phyloP scores from a whole-genome alignment of 2,797 vertebrate genomes.

The Taeniopygia guttata region DNA sequence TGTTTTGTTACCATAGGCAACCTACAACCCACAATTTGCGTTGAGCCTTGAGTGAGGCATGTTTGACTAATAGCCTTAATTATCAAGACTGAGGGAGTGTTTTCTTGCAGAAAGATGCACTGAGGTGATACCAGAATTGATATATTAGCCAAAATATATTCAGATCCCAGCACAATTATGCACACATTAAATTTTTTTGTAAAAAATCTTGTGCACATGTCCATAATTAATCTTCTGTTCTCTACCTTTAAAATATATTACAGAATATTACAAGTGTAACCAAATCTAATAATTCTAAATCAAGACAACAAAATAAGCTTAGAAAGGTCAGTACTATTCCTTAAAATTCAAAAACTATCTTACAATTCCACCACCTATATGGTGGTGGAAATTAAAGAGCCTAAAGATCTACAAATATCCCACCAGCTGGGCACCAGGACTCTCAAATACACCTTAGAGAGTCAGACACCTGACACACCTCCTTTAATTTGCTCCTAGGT shows the following conservation, averaged over 20 bases:
- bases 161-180: not conserved
- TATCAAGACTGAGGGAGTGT: not conserved
- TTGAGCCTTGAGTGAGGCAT: not conserved
- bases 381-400: not conserved
- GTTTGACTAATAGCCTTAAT: not conserved
- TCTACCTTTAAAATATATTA: not conserved
- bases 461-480: not conserved
- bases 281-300: not conserved
- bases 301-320: not conserved
- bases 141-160: not conserved
- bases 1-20: not conserved
- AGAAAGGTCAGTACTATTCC: not conserved
- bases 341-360: not conserved
- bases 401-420: not conserved
- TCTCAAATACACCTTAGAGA: not conserved
- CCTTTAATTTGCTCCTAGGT: not conserved
- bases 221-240: not conserved
- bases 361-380: not conserved
- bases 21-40: not conserved
- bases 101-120: not conserved
- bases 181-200: not conserved
- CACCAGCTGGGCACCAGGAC: not conserved
- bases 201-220: not conserved
- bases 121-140: not conserved
- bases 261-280: not conserved